phyloP scores from a whole-genome alignment of 2,888 invertebrate genomes.

The Campoletis raptor region DNA sequence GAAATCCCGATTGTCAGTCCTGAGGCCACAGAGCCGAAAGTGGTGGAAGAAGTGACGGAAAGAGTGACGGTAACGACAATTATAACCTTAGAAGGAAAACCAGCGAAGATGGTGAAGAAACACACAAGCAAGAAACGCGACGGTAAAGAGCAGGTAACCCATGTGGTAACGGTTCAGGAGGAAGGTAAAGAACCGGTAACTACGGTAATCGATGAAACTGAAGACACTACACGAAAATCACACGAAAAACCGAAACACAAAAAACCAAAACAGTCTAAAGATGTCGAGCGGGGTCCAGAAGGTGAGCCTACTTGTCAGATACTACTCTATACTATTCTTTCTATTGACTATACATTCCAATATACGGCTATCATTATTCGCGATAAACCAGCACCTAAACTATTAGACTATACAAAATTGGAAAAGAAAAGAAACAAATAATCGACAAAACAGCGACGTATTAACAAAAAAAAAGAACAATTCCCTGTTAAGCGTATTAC shows the following conservation, averaged over 20 bases:
- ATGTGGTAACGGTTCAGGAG: constrained; percentile 84
- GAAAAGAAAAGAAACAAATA: constrained; percentile 54
- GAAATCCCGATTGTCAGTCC: constrained; percentile 71
- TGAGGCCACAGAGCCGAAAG: constrained; percentile 53
- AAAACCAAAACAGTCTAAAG: constrained; percentile 77
- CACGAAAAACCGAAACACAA: constrained; percentile 80
- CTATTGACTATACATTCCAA: constrained; percentile 40
- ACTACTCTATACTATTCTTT: constrained; percentile 66
- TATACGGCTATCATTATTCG: constrained; percentile 33
- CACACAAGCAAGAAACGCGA: constrained; percentile 81
- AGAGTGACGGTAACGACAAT: constrained; percentile 83
- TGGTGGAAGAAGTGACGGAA: constrained; percentile 73
- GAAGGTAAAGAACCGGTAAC: constrained; percentile 85
- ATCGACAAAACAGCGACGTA: constrained; percentile 70
- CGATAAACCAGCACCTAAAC: constrained; percentile 57
- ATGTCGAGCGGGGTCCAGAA: constrained; percentile 75
- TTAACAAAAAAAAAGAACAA: constrained; percentile 59
- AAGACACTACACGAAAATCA: constrained; percentile 79
- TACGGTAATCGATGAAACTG: constrained; percentile 77
- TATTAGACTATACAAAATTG: constrained; percentile 58
- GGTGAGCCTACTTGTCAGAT: constrained; percentile 78
- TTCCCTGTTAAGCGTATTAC: constrained; percentile 43
- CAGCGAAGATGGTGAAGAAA: constrained; percentile 77
- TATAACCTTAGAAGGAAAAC: constrained; percentile 82
- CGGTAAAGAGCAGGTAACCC: constrained; percentile 84